Conservation (phyloP, 2,113 vertebrate genomes). For the Bubo blakistoni region DNA sequence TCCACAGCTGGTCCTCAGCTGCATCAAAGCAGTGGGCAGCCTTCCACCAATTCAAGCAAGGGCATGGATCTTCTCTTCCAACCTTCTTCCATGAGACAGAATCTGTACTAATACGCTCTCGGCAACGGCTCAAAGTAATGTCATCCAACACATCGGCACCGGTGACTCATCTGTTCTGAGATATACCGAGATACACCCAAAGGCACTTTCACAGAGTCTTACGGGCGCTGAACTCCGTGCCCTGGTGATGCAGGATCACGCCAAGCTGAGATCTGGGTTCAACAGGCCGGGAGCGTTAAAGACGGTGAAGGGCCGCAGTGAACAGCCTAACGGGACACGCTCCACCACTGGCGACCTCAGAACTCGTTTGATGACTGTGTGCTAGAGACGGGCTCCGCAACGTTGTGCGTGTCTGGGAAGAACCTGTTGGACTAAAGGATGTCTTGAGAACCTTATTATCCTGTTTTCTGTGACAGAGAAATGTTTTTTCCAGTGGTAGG, state of each 20-base stretch:
- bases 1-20: background rate
- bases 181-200: background rate
- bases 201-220: background rate
- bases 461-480: background rate
- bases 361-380: accelerated
- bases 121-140: background rate
- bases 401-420: accelerated
- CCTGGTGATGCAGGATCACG: background rate
- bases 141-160: background rate
- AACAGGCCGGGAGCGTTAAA: accelerated
- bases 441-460: background rate
- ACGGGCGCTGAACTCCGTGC: accelerated
- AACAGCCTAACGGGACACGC: accelerated
- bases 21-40: background rate
- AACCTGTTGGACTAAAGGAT: background rate
- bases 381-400: background rate
- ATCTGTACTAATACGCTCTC: background rate
- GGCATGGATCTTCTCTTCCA: background rate
- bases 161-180: background rate
- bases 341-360: background rate
- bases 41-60: background rate
- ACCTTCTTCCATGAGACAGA: background rate
- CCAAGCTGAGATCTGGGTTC: background rate
- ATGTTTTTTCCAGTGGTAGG: background rate
- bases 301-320: background rate